These are phyloP conservation scores for Chloropsis cyanopogon DNA, from an alignment of 2,113 vertebrate genomes.

Conservation along the genomic window DNA sequence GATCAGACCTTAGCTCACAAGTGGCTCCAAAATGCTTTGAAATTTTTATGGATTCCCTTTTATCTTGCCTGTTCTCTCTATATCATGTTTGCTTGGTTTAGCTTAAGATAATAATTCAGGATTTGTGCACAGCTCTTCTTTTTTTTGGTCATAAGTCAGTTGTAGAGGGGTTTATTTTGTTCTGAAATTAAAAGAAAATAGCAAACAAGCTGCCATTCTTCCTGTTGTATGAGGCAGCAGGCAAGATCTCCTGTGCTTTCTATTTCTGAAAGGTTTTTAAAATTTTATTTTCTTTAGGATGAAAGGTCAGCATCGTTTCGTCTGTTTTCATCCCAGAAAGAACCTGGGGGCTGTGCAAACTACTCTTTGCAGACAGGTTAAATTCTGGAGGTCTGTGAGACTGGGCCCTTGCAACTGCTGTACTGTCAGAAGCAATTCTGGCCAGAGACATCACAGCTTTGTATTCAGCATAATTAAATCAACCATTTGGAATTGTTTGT, in stretches of 20 bases:
- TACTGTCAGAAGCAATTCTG: constrained; percentile 18
- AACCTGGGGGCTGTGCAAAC: not conserved
- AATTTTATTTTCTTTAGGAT: not conserved
- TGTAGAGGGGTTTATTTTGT: not conserved
- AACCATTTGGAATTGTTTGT: constrained; percentile 24
- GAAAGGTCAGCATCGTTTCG: not conserved
- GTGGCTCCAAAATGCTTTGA: not conserved
- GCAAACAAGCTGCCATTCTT: not conserved
- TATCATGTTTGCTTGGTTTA: not conserved
- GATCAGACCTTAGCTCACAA: not conserved
- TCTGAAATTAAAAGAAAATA: not conserved
- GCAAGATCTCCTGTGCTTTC: not conserved
- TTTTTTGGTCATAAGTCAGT: not conserved
- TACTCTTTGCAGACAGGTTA: not conserved
- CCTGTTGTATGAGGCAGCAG: not conserved
- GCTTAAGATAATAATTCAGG: not conserved
- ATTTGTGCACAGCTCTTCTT: not conserved
- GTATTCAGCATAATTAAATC: constrained; percentile 22
- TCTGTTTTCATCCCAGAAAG: not conserved
- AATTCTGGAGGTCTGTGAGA: not conserved
- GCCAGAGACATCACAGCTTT: not conserved
- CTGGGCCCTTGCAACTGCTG: not conserved
- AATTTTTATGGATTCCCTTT: not conserved
- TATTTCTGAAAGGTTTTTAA: not conserved
- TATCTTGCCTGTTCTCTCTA: not conserved